Percentiles rank a stretch among this genome's conserved stretches.
Conservation (phyloP, 2,797 vertebrate genomes). For the Danio choprae region DNA sequence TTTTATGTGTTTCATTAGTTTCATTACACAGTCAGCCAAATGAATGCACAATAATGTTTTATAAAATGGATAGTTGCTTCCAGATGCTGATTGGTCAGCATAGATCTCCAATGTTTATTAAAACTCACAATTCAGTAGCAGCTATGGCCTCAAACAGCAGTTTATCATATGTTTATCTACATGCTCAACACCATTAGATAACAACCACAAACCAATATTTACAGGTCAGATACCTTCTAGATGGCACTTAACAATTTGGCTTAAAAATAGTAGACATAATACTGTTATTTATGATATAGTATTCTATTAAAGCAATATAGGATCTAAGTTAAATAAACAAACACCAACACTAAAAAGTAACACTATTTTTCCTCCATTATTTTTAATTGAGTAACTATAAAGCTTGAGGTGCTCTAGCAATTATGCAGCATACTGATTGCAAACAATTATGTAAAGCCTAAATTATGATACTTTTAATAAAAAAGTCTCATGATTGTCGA, state of each 20-base stretch:
- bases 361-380: no score
- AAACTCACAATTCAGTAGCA: constrained; percentile 2
- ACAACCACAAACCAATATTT: neutral
- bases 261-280: neutral
- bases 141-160: neutral
- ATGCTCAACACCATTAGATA: neutral
- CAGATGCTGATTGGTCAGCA: neutral
- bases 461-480: neutral
- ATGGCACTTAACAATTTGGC: neutral
- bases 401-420: neutral
- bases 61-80: neutral
- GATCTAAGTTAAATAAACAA: neutral
- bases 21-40: neutral
- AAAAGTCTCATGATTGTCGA: neutral
- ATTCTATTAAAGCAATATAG: neutral
- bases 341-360: neutral
- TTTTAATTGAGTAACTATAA: neutral
- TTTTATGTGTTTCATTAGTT: no score
- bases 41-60: neutral
- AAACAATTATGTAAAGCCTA: neutral
- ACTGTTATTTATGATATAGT: neutral
- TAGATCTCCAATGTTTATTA: no score
- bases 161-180: neutral
- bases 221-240: neutral
- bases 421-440: neutral